Conservation (phyloP, 2,797 vertebrate genomes). For the Champsocephalus esox region DNA sequence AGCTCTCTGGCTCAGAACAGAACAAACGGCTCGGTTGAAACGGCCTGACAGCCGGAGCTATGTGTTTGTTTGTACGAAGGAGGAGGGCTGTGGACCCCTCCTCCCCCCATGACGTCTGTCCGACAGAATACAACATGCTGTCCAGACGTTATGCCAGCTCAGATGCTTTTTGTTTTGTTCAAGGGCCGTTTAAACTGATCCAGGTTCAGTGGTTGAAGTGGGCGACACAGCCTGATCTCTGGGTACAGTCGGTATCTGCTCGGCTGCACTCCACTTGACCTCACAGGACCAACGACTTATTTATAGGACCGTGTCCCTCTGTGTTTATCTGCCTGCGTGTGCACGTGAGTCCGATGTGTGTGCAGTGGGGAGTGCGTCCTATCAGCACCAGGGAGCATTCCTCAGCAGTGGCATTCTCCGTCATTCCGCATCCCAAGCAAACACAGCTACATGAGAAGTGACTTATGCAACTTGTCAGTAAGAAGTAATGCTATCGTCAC, state of each 20-base stretch:
- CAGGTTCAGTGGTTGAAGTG: constrained; percentile 41
- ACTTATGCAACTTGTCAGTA: constrained; percentile 72
- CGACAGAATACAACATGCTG: constrained; percentile 54
- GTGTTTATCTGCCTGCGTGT: constrained; percentile 42
- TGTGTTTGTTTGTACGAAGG: constrained; percentile 78
- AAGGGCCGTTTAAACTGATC: constrained; percentile 43
- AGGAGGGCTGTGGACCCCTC: background rate
- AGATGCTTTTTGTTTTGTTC: constrained; percentile 18
- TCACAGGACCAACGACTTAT: constrained; percentile 70
- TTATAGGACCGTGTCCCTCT: constrained; percentile 65
- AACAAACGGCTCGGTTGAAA: constrained; percentile 77
- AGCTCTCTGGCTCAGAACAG: constrained; percentile 62
- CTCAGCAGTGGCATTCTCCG: constrained; percentile 75
- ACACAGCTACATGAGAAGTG: constrained; percentile 58
- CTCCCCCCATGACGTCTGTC: constrained; percentile 55
- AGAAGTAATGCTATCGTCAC: constrained; percentile 75
- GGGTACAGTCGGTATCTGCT: constrained; percentile 75
- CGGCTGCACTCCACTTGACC: constrained; percentile 79
- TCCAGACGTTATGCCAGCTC: constrained; percentile 56
- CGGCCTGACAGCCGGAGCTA: constrained; percentile 73
- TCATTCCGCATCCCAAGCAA: constrained; percentile 72
- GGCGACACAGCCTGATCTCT: constrained; percentile 61
- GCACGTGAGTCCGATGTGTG: constrained; percentile 53
- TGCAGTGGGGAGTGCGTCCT: constrained; percentile 52
- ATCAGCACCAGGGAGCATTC: constrained; percentile 64